Conservation (phyloP, 2,888 invertebrate species). For the Cordilura impudica region DNA sequence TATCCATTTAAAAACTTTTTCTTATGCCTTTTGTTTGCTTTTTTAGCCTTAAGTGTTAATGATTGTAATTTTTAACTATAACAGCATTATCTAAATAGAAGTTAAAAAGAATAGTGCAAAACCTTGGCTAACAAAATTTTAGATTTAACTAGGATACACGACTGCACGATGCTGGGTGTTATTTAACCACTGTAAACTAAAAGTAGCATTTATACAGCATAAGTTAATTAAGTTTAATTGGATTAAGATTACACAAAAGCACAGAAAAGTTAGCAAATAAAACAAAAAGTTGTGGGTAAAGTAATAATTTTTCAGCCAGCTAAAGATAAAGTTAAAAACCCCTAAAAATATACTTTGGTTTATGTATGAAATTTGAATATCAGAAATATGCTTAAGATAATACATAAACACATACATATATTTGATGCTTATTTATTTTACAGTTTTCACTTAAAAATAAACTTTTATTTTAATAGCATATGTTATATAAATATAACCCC, state of each 20-base stretch:
- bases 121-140: background rate
- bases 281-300: background rate
- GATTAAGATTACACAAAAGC: conserved; percentile 69
- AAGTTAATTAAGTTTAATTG: conserved; percentile 73
- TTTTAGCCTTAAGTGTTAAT: conserved; percentile 73
- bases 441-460: background rate
- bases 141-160: background rate
- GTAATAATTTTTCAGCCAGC: background rate
- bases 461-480: background rate
- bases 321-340: background rate
- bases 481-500: background rate
- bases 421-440: too few species aligned
- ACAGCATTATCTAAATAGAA: conserved; percentile 2
- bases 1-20: background rate
- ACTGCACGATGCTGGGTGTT: background rate
- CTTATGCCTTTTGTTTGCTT: conserved; percentile 21
- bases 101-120: background rate
- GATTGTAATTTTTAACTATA: conserved; percentile 64
- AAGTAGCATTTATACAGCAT: conserved; percentile 41
- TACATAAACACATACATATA: background rate
- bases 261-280: background rate
- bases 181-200: background rate
- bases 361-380: background rate
- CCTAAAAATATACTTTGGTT: background rate
- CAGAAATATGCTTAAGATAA: background rate